phyloP scores from a whole-genome alignment of 2,113 vertebrate species.

The Oryzias javanicus region DNA sequence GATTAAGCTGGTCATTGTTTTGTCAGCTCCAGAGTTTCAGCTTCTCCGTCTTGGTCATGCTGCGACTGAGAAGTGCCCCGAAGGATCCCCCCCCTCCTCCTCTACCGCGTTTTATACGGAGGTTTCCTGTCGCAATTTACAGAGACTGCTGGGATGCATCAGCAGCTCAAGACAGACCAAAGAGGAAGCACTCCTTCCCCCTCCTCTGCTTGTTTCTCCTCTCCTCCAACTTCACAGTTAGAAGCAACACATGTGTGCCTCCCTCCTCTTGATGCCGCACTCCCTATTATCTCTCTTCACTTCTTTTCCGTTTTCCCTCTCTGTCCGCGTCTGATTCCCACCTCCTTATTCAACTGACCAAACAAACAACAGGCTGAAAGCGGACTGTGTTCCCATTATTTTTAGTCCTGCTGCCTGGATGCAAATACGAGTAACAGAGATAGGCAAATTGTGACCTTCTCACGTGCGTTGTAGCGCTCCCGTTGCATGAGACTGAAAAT shows the following conservation, averaged over 20 bases:
- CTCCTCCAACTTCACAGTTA: constrained; percentile 50
- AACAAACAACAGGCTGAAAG: constrained; percentile 27
- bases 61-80: constrained; percentile 60
- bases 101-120: constrained; percentile 47
- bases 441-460: constrained; percentile 63
- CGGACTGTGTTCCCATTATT: constrained; percentile 40
- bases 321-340: constrained; percentile 16
- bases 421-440: constrained; percentile 62
- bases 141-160: constrained; percentile 62
- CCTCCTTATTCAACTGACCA: constrained; percentile 17
- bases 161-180: constrained; percentile 54
- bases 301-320: constrained; percentile 20
- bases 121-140: constrained; percentile 55
- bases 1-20: constrained; percentile 79
- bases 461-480: not conserved
- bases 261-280: constrained; percentile 34
- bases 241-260: constrained; percentile 46
- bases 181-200: constrained; percentile 70
- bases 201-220: constrained; percentile 47
- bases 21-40: constrained; percentile 59
- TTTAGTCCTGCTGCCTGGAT: constrained; percentile 45
- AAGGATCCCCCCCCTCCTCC: constrained; percentile 52
- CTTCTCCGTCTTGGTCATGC: constrained; percentile 71
- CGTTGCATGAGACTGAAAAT: not conserved
- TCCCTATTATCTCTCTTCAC: constrained; percentile 45